These are phyloP conservation scores for Acanthiza pusilla DNA, from an alignment of 2,797 vertebrate genomes.

Conservation along the genomic window DNA sequence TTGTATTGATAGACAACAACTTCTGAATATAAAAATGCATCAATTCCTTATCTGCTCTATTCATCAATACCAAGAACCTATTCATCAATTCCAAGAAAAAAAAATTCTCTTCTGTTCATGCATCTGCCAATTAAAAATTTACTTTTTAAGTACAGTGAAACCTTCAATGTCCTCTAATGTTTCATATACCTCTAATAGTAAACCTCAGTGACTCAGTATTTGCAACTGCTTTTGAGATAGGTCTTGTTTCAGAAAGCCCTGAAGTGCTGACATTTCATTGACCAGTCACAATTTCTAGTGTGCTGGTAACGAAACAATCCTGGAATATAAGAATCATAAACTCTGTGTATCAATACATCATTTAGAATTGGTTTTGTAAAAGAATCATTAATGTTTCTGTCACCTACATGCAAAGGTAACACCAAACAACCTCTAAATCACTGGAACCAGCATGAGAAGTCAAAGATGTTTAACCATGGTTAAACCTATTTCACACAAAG, in stretches of 20 bases:
- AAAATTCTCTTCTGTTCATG: background rate
- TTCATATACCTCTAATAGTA: background rate
- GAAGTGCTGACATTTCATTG: background rate
- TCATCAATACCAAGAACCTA: background rate
- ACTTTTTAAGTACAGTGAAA: constrained; percentile 2
- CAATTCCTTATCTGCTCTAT: background rate
- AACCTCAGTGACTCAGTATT: background rate
- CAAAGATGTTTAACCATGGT: background rate
- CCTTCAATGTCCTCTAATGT: background rate
- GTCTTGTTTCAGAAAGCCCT: background rate
- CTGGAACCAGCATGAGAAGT: background rate
- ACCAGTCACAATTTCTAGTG: background rate
- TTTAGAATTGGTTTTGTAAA: background rate
- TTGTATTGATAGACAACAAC: background rate
- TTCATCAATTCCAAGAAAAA: background rate
- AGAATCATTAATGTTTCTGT: background rate
- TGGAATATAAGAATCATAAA: background rate
- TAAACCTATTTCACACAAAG: background rate
- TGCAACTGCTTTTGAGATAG: background rate
- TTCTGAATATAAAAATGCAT: background rate
- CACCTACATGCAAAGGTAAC: background rate
- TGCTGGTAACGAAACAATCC: background rate
- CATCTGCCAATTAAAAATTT: constrained; percentile 5
- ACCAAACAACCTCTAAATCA: background rate
- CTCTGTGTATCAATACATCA: background rate